Evolutionary conservation across 2,797 vertebrate genomes (phyloP), one percentile per base, ranked within the genome.

Genomic region (Sternotherus odoratus): DNA sequence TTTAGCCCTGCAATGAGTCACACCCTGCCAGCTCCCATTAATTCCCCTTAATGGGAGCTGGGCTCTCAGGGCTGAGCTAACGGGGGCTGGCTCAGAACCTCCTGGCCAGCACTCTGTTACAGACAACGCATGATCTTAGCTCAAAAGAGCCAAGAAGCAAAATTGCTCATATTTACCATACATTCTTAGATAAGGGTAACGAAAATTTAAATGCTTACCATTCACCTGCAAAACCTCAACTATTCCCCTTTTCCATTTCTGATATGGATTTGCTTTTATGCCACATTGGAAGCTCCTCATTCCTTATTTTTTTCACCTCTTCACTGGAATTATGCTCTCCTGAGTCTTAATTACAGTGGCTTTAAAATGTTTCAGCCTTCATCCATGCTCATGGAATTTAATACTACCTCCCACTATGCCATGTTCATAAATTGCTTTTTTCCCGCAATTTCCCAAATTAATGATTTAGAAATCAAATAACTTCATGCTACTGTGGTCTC

Each of bases 401-500:
- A 26, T 3, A 56, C 48, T 60, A 83, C 50, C 82, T 91, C 75
- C 26, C 1, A 5, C 8, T 75, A 2, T 2, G 36, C 57, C n/a
- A 2, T 21, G 11, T 36, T 33, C 2, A 6, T 24, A 54, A 10
- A 16, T 69, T 69, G n/a, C 10, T 39, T 24, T 82, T 16, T 74
- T 30, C 15, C 83, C 77, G 8, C n/a, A 57, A 4, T 12, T 57
- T 12, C 54, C 33, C 7, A 11, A 66, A 82, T 15, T 17, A 19
- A 11, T 84, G 16, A 56, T 69, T 85, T 69, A 60, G 51, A 84
- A 93, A 24, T 0, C 2, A 77, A 46, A 72, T 50, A 19, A 1
- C 4, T 1, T 66, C 8, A 28, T 10, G 19, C 28, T 33, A 54
- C 1, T 0, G 0, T 87, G 74, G 56, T 86, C 30, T 21, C 24